These are phyloP conservation scores for Athetis lepigone DNA, from an alignment of 2,888 invertebrate species.

Conservation along the genomic window DNA sequence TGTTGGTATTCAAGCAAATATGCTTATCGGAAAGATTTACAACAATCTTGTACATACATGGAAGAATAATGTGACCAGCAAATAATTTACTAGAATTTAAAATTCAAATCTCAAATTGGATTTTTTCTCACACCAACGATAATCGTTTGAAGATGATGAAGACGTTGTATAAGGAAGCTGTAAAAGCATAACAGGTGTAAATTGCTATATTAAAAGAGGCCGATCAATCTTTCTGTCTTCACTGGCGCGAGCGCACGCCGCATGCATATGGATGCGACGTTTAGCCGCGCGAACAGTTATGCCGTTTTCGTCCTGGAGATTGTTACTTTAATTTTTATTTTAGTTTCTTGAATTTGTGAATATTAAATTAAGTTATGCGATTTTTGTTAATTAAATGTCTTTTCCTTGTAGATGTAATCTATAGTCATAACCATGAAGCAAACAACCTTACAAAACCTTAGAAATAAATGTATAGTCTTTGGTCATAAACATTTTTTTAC, in stretches of 20 bases:
- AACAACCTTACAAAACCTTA: too few species aligned
- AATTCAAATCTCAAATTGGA: constrained; percentile 63
- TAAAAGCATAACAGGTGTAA: constrained; percentile 82
- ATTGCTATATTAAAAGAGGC: constrained; percentile 81
- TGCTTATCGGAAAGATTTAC: constrained; percentile 50
- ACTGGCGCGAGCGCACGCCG: constrained; percentile 47
- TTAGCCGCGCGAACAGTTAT: constrained; percentile 49
- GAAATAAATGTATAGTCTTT: too few species aligned
- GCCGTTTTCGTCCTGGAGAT: constrained; percentile 34
- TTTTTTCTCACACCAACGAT: constrained; percentile 66
- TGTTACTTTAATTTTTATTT: not conserved
- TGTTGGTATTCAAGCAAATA: constrained; percentile 44
- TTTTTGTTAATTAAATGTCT: too few species aligned
- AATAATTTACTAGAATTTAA: constrained; percentile 57
- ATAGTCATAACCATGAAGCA: too few species aligned
- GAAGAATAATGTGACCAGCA: constrained; percentile 46
- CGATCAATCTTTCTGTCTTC: constrained; percentile 78
- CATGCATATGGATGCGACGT: constrained; percentile 69
- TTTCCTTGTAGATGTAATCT: too few species aligned
- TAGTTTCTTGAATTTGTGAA: not conserved
- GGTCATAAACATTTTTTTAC: too few species aligned
- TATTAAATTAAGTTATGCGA: not conserved
- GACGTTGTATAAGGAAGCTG: constrained; percentile 73
- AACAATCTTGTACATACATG: constrained; percentile 52
- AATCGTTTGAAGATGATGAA: constrained; percentile 68